Evolutionary conservation across 2,113 vertebrate genomes (phyloP).

Genomic region (Chloroceryle aenea): DNA sequence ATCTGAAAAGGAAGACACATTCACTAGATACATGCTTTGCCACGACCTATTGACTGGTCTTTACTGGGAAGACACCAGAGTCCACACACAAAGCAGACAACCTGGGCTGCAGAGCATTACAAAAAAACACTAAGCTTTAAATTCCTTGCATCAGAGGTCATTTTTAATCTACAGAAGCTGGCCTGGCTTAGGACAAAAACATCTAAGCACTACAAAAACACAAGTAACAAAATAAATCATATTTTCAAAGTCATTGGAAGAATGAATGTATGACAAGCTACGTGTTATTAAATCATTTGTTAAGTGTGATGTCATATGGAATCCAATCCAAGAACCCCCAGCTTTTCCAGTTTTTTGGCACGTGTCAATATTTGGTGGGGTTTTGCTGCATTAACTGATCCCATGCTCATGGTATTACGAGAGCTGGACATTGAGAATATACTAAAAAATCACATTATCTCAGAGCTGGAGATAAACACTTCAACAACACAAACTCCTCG

Average conservation of each 20-base stretch:
- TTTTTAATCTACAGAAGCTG: background rate
- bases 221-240: background rate
- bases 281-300: background rate
- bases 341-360: background rate
- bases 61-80: background rate
- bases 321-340: background rate
- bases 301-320: background rate
- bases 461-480: background rate
- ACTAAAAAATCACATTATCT: background rate
- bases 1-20: background rate
- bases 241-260: background rate
- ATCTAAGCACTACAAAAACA: background rate
- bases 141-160: background rate
- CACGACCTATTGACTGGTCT: background rate
- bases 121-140: background rate
- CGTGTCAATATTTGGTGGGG: background rate
- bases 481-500: background rate
- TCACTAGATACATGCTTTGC: rapidly evolving
- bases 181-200: background rate
- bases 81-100: background rate
- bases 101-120: background rate
- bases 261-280: background rate
- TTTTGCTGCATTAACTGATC: background rate
- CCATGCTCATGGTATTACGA: rapidly evolving
- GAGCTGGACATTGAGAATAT: background rate